phyloP scores from a whole-genome alignment of 2,888 invertebrate species.

The Phengaris alcon region DNA sequence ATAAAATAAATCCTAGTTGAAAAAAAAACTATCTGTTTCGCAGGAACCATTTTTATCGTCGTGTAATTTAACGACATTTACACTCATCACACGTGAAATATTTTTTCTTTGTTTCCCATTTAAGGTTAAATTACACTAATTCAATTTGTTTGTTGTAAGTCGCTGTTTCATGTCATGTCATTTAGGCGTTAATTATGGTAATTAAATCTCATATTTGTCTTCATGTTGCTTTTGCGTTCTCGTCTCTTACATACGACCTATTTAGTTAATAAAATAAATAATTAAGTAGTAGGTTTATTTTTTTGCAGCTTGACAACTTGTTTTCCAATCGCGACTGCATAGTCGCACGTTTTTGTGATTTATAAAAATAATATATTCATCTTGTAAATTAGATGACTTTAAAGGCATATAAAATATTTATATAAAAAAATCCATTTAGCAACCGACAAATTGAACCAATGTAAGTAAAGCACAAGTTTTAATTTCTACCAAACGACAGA shows the following conservation, averaged over 20 bases:
- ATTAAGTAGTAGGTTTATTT: too few species aligned
- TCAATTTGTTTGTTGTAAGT: slow-evolving; percentile 7
- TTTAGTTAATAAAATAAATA: too few species aligned
- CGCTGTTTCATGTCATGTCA: neutral
- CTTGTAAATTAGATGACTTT: too few species aligned
- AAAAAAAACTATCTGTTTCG: too few species aligned
- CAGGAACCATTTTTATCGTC: too few species aligned
- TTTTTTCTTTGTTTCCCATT: neutral
- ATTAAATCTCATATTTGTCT: neutral
- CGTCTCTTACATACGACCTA: neutral
- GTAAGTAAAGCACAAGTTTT: neutral
- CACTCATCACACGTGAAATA: neutral
- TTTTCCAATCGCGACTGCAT: too few species aligned
- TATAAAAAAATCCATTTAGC: too few species aligned
- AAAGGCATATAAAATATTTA: too few species aligned
- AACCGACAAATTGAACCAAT: neutral
- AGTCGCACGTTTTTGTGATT: too few species aligned
- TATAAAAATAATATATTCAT: too few species aligned
- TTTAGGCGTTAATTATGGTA: neutral
- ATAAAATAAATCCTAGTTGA: too few species aligned
- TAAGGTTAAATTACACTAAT: neutral
- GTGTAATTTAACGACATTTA: neutral
- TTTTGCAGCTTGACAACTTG: too few species aligned
- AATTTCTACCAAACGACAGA: neutral
- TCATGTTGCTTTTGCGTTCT: neutral